Conservation (phyloP, 2,113 vertebrate species). For the Thalassoma bifasciatum region DNA sequence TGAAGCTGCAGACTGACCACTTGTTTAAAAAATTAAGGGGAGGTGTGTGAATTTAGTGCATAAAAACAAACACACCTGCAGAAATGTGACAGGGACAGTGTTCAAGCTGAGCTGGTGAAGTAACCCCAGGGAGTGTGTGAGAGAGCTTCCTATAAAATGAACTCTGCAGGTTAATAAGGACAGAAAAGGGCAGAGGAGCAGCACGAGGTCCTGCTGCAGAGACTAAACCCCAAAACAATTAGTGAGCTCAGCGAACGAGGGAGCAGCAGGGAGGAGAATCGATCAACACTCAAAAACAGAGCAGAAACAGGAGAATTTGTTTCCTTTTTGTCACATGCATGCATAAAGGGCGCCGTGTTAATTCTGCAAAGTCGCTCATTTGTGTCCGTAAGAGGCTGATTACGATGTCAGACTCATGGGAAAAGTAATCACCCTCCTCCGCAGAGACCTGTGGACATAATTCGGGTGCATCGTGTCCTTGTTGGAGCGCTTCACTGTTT, state of each 20-base stretch:
- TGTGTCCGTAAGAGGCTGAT: background rate
- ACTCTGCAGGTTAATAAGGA: constrained; percentile 51
- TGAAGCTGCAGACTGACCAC: constrained; percentile 15
- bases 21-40: constrained; percentile 5
- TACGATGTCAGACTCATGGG: background rate
- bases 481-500: background rate
- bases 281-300: background rate
- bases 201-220: constrained; percentile 13
- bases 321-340: too few relatives aligned
- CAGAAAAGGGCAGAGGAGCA: constrained; percentile 29
- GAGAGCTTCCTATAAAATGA: constrained; percentile 51
- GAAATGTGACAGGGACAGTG: constrained; percentile 49
- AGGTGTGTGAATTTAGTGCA: constrained; percentile 1
- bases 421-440: background rate
- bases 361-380: fast-evolving
- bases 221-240: background rate
- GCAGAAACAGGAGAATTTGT: background rate
- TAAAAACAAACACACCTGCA: constrained; percentile 52
- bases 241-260: constrained; percentile 16
- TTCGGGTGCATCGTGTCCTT: background rate
- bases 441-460: background rate
- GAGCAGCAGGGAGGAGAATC: constrained; percentile 10
- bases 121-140: constrained; percentile 37
- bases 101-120: constrained; percentile 47
- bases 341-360: background rate